A percentile compares a stretch with the other conserved stretches of the same genome.
Conservation (phyloP, 2,888 invertebrate genomes). For the Oxytorus armatus region DNA sequence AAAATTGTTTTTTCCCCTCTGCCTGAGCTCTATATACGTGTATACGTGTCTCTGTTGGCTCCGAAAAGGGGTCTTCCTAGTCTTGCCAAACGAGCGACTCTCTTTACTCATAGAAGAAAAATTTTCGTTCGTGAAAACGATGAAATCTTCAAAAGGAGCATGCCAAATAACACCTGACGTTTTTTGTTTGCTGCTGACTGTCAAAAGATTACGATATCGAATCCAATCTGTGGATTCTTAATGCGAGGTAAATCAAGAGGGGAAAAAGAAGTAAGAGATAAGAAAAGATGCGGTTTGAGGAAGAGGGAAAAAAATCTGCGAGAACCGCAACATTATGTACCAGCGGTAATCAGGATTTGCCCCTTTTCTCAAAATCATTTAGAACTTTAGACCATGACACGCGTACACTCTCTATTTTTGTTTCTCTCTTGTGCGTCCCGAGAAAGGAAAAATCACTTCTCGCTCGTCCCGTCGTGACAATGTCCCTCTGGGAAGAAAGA, state of each 20-base stretch:
- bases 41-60: background rate
- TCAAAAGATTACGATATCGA: slow-evolving; percentile 74
- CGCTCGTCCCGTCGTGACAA: slow-evolving; percentile 73
- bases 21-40: background rate
- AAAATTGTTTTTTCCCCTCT: slow-evolving; percentile 61
- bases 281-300: background rate
- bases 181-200: slow-evolving; percentile 69
- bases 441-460: slow-evolving; percentile 37
- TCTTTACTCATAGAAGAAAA: slow-evolving; percentile 7
- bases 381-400: slow-evolving; percentile 5
- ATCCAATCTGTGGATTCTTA: slow-evolving; percentile 40
- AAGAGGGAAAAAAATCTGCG: background rate
- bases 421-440: slow-evolving; percentile 3
- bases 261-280: background rate
- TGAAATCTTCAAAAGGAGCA: slow-evolving; percentile 29
- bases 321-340: no score
- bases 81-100: slow-evolving; percentile 24
- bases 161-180: slow-evolving; percentile 74
- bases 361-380: background rate
- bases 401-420: slow-evolving; percentile 36
- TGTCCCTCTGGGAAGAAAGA: slow-evolving; percentile 61
- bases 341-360: background rate
- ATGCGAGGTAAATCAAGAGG: slow-evolving; percentile 9
- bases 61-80: background rate
- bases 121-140: slow-evolving; percentile 50